A percentile compares a stretch with the other conserved stretches of the same genome.
Conservation (phyloP, 2,113 vertebrate genomes). For the Melanotaenia duboulayi region DNA sequence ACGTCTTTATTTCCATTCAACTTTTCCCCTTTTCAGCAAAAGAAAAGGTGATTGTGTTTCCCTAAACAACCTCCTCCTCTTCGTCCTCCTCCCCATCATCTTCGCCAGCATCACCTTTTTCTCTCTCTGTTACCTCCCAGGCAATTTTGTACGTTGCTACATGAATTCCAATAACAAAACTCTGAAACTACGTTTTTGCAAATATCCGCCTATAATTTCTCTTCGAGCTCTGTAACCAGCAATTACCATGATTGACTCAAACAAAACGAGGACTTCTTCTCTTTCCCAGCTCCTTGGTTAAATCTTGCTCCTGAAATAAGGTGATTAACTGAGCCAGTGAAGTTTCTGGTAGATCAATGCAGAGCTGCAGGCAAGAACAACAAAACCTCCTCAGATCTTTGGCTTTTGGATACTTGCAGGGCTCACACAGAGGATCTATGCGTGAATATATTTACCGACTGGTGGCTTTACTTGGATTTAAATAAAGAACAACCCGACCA, state of each 20-base stretch:
- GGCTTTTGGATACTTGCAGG: conserved; percentile 59
- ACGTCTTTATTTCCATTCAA: conserved; percentile 32
- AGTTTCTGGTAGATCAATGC: conserved; percentile 68
- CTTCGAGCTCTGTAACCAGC: conserved; percentile 32
- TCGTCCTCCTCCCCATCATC: background rate
- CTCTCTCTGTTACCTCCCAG: conserved; percentile 34
- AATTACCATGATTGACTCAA: conserved; percentile 54
- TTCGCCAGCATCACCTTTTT: conserved; percentile 8
- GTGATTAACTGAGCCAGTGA: conserved; percentile 72
- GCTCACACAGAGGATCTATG: conserved; percentile 54
- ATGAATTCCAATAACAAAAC: conserved; percentile 57
- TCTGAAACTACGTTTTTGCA: conserved; percentile 36
- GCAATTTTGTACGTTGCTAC: conserved; percentile 55
- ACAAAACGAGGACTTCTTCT: conserved; percentile 36
- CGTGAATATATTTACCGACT: conserved; percentile 63
- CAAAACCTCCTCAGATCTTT: conserved; percentile 71
- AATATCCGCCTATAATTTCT: conserved; percentile 53
- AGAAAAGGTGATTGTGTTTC: conserved; percentile 38
- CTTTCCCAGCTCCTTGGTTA: conserved; percentile 42
- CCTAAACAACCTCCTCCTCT: conserved; percentile 29
- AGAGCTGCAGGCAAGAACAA: conserved; percentile 72
- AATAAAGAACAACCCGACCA: conserved; percentile 59
- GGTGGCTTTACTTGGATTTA: conserved; percentile 60
- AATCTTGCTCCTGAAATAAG: conserved; percentile 49
- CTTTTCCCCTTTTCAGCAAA: conserved; percentile 30